phyloP scores from a whole-genome alignment of 2,888 invertebrate species.

The Spilarctia lutea region DNA sequence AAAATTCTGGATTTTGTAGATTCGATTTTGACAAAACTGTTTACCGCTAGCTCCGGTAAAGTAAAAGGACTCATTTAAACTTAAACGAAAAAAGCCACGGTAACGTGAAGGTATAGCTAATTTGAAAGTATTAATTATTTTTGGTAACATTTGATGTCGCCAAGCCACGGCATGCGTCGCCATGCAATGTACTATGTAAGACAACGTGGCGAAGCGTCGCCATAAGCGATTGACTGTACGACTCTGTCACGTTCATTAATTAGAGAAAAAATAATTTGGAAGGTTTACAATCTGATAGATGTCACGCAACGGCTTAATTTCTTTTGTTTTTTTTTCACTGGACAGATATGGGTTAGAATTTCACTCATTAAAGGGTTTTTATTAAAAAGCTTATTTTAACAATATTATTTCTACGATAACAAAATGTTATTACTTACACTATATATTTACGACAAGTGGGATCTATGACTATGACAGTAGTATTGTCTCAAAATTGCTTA shows the following conservation, averaged over 20 bases:
- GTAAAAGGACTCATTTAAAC: too few relatives aligned
- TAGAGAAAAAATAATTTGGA: too few relatives aligned
- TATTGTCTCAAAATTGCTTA: conserved; percentile 51
- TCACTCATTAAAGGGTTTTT: conserved; percentile 7
- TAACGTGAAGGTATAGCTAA: not conserved
- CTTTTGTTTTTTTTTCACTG: conserved; percentile 15
- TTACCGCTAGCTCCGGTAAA: too few relatives aligned
- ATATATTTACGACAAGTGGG: conserved; percentile 13
- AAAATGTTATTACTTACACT: conserved; percentile 14
- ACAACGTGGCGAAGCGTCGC: too few relatives aligned
- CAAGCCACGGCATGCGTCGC: too few relatives aligned
- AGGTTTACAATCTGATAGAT: not conserved
- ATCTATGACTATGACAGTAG: conserved; percentile 15
- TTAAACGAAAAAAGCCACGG: too few relatives aligned
- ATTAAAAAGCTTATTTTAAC: not conserved
- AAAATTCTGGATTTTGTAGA: not conserved
- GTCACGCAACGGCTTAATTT: not conserved
- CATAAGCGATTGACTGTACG: too few relatives aligned
- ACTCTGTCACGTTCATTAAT: too few relatives aligned
- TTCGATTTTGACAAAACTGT: not conserved
- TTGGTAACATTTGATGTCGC: too few relatives aligned
- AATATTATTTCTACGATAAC: conserved; percentile 9
- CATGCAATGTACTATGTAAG: too few relatives aligned
- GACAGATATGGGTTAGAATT: conserved; percentile 10
- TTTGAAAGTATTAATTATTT: not conserved